Base-by-base conservation (phyloP, 1,140 invertebrate genomes). In the Caenorhabditis elegans region DNA sequence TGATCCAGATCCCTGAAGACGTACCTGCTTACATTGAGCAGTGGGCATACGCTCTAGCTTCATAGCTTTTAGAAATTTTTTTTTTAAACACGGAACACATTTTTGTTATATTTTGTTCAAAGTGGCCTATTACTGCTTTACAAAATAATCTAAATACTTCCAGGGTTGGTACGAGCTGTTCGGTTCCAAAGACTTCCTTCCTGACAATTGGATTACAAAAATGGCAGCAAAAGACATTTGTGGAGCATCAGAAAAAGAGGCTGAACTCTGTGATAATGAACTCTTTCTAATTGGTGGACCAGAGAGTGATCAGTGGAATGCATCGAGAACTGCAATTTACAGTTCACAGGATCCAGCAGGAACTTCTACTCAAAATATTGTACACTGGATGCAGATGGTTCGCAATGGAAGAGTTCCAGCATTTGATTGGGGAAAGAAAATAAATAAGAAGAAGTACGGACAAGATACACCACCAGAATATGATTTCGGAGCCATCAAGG, bases 361-460 rank as follows among this genome's bases (percentile, higher is more conserved):
- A 39, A 85, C 84, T 0, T 85, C 84, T 19, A 78, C 53, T 5
- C 60, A 70, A 31, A 85, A 85, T 26, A 49, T 85, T 43, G 53
- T 85, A 51, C 84, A 85, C 51, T 85, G 82, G 82, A 55, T 51
- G 22, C 83, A 84, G 39, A 84, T 84, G 82, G 36, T 76, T 46
- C 22, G 55, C 19, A 22, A 48, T 24, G 83, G 83, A 39, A n/a
- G 76, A 48, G 43, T 49, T 8, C 43, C 43, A 28, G 43, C 60
- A 24, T 70, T 70, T 17, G 60, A 70, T 22, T 70, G 60, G 60
- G 60, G 60, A 43, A 70, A 70, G 34, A 70, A 70, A 8, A 70
- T 39, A 22, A 70, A 70, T 70, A 70, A 70, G 60, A 70, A 70
- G 60, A 51, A 49, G 26, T 51, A 49, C 43, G 43, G 43, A n/a